Conservation (phyloP, 2,888 invertebrate genomes). For the Parascotia fuliginaria region DNA sequence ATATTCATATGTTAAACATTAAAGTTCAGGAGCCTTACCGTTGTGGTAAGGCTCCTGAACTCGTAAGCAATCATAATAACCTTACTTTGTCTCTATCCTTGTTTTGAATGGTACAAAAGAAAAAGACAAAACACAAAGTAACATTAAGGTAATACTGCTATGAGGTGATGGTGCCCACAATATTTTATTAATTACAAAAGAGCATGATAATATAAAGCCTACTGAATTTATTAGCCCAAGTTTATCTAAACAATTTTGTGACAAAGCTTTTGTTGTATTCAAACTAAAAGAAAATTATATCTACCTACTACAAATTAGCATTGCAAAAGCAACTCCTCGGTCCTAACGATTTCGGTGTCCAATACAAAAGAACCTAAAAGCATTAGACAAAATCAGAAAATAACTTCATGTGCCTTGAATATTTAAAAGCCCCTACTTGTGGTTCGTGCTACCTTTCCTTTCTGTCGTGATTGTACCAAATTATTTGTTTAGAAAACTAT, state of each 20-base stretch:
- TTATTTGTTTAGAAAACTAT: too few relatives aligned
- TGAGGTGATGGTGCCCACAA: too few relatives aligned
- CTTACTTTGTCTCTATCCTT: too few relatives aligned
- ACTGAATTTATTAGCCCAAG: not conserved
- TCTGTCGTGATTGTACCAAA: not conserved
- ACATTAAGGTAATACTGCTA: too few relatives aligned
- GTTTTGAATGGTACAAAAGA: too few relatives aligned
- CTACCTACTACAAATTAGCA: not conserved
- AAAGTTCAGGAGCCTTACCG: too few relatives aligned
- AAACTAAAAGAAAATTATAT: not conserved
- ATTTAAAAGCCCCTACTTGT: not conserved
- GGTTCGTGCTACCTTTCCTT: not conserved
- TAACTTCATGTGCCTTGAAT: constrained; percentile 8
- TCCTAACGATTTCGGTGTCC: not conserved
- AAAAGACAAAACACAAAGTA: too few relatives aligned
- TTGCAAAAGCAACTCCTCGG: not conserved
- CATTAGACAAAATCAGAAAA: constrained; percentile 11
- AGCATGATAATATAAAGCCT: not conserved
- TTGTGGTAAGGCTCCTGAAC: too few relatives aligned
- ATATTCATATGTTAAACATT: too few relatives aligned
- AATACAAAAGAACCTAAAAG: constrained; percentile 6
- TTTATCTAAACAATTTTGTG: not conserved
- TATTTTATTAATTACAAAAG: too few relatives aligned
- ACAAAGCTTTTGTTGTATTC: not conserved
- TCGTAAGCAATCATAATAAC: too few relatives aligned